A percentile compares a stretch with the other conserved stretches of the same genome.
phyloP scores from a whole-genome alignment of 2,113 vertebrate genomes.

The Chionomys nivalis region DNA sequence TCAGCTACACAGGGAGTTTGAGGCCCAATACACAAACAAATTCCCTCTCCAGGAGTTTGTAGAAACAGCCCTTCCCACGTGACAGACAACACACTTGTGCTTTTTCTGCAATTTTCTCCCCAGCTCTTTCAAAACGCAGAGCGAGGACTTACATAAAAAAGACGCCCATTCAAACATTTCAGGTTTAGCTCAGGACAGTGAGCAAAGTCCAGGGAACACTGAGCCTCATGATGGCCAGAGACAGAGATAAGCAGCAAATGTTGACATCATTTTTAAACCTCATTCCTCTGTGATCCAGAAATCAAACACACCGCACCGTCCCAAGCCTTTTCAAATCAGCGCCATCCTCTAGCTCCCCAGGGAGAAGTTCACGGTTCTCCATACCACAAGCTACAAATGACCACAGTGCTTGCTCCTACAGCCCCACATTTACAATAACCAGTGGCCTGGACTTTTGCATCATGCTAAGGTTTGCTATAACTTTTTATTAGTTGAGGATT shows the following conservation, averaged over 20 bases:
- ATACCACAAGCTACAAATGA: neutral
- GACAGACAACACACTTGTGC: neutral
- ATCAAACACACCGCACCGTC: neutral
- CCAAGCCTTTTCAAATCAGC: neutral
- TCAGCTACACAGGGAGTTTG: neutral
- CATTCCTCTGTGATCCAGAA: neutral
- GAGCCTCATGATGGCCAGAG: accelerated
- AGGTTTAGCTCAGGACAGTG: neutral
- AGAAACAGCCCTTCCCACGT: neutral
- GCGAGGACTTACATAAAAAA: neutral
- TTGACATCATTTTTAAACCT: neutral
- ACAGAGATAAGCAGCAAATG: neutral
- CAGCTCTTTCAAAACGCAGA: neutral
- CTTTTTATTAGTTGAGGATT: constrained; percentile 28
- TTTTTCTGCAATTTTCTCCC: neutral
- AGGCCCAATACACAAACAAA: neutral
- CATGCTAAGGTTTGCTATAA: neutral
- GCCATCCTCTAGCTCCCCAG: too few relatives aligned
- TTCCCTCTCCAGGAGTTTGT: neutral
- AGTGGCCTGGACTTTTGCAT: neutral
- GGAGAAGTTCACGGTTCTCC: neutral
- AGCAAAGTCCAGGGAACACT: neutral
- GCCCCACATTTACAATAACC: neutral
- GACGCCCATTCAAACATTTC: neutral
- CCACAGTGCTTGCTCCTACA: neutral